A percentile compares a stretch with the other conserved stretches of the same genome.
Evolutionary conservation across 2,888 invertebrate species (phyloP).

Genomic region (Brenthis hecate): DNA sequence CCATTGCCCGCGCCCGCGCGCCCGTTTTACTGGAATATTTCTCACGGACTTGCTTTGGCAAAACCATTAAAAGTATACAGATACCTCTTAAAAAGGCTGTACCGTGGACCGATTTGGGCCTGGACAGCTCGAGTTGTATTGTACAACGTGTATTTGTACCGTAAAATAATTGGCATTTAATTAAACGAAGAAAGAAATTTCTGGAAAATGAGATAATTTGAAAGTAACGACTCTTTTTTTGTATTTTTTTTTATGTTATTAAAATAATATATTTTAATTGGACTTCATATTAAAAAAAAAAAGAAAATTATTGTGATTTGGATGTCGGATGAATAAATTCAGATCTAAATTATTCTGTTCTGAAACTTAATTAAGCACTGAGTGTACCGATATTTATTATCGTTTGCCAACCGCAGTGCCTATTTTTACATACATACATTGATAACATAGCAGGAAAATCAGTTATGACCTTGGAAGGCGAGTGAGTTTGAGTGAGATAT

Average conservation of each 20-base stretch:
- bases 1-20: conserved; percentile 65
- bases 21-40: conserved; percentile 76
- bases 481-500: conserved; percentile 19
- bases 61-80: conserved; percentile 64
- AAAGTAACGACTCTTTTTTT: background rate
- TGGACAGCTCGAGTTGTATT: conserved; percentile 46
- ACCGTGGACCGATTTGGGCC: conserved; percentile 51
- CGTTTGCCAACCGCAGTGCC: conserved; percentile 25
- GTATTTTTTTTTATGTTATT: background rate
- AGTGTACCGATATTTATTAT: conserved; percentile 22
- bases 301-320: background rate
- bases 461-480: conserved; percentile 46
- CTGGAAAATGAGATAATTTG: conserved; percentile 37
- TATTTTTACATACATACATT: conserved; percentile 37
- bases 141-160: conserved; percentile 46
- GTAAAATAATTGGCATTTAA: conserved; percentile 49
- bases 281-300: too few relatives aligned
- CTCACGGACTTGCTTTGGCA: conserved; percentile 81
- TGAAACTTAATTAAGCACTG: conserved; percentile 14
- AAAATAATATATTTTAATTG: background rate
- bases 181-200: conserved; percentile 43
- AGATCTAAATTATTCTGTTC: background rate
- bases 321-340: background rate
- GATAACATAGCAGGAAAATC: conserved; percentile 53
- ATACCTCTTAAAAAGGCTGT: conserved; percentile 50